phyloP scores from a whole-genome alignment of 23 tunicate species.

The Ascidia mentula region DNA sequence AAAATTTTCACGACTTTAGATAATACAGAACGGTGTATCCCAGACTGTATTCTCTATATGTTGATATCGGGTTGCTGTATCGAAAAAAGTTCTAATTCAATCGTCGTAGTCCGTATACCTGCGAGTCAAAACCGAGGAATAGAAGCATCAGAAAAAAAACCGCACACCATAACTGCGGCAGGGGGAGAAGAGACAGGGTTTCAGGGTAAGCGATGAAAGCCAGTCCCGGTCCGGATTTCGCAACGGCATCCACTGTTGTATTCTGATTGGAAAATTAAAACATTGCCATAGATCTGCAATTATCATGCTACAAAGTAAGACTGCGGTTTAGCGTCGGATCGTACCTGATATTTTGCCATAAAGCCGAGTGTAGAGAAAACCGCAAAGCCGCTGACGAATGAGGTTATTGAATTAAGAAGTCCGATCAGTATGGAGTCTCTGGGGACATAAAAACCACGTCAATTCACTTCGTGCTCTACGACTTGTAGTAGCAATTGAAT shows the following conservation, averaged over 20 bases:
- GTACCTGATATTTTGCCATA: constrained; percentile 5
- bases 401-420: neutral
- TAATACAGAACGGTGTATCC: no score
- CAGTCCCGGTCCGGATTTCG: neutral
- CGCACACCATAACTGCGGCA: constrained; percentile 2
- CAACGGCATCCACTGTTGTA: neutral
- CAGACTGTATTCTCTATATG: no score
- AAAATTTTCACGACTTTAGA: no score
- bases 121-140: neutral
- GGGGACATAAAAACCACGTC: neutral
- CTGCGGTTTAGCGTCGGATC: neutral
- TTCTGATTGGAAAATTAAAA: neutral
- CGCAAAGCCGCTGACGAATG: neutral
- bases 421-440: neutral
- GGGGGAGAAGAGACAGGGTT: neutral
- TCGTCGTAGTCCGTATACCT: no score
- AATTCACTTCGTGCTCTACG: no score
- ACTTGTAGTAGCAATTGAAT: no score
- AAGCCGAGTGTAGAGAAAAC: neutral
- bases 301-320: neutral
- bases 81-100: no score
- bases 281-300: no score
- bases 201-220: constrained; percentile 1
- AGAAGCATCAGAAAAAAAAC: neutral
- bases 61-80: no score